Conservation (phyloP, 2,888 invertebrate species). For the Leucophora obtusa region DNA sequence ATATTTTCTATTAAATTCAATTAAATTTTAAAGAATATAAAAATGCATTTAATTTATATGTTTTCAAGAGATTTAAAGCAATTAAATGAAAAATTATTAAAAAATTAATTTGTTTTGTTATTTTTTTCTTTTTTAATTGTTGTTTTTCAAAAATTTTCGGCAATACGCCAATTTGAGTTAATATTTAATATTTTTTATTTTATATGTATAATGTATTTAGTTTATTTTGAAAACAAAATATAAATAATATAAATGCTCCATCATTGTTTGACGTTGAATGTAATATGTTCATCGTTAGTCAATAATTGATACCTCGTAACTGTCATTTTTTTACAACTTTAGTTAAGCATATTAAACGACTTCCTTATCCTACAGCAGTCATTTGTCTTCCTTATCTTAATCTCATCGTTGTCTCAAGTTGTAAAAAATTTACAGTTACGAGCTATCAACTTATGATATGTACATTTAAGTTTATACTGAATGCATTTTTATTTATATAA, state of each 20-base stretch:
- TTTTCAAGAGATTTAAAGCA: too few relatives aligned
- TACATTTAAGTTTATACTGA: constrained; percentile 2
- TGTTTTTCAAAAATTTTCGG: constrained; percentile 33
- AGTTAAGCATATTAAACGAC: too few relatives aligned
- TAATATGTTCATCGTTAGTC: not conserved
- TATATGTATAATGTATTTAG: not conserved
- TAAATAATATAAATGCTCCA: not conserved
- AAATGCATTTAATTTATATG: not conserved
- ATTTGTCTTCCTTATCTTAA: too few relatives aligned
- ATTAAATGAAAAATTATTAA: too few relatives aligned
- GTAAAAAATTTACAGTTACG: too few relatives aligned
- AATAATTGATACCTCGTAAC: not conserved
- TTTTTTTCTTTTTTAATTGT: not conserved
- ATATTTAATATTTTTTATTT: not conserved
- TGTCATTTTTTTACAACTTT: too few relatives aligned
- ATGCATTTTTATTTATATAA: constrained; percentile 45
- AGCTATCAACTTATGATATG: not conserved
- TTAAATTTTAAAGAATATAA: not conserved
- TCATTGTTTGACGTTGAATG: not conserved
- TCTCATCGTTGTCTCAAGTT: too few relatives aligned
- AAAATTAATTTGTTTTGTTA: too few relatives aligned
- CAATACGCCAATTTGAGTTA: constrained; percentile 33
- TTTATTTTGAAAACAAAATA: constrained; percentile 5
- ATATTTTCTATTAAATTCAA: too few relatives aligned
- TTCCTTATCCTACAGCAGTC: too few relatives aligned